Percentiles rank a stretch among this genome's conserved stretches.
Conservation (phyloP, 2,797 vertebrate genomes). For the Cheirogaleus major region DNA sequence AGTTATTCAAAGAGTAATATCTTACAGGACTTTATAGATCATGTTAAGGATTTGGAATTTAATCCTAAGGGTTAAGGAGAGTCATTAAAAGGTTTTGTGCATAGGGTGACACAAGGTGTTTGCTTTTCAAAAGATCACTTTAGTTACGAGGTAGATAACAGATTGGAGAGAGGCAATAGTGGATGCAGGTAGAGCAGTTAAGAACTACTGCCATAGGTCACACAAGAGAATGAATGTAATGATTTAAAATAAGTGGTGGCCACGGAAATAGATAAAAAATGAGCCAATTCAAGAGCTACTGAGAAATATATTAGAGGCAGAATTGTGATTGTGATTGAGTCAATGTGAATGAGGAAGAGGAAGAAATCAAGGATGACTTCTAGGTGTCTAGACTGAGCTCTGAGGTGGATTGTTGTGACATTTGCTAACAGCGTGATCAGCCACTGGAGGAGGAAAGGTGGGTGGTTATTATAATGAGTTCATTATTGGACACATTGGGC, state of each 20-base stretch:
- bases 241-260: neutral
- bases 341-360: neutral
- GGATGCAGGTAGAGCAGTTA: neutral
- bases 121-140: neutral
- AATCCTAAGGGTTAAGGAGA: neutral
- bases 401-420: neutral
- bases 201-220: neutral
- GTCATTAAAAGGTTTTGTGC: neutral
- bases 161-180: neutral
- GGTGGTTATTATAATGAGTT: neutral
- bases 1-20: neutral
- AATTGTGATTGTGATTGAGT: neutral
- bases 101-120: neutral
- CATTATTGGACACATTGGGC: neutral
- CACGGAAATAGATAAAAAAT: neutral
- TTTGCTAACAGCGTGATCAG: neutral
- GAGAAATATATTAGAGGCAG: neutral
- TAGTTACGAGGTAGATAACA: neutral
- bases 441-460: neutral
- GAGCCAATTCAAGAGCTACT: neutral
- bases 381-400: neutral
- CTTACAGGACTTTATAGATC: neutral
- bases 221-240: neutral
- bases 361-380: neutral
- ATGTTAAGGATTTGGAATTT: constrained; percentile 3